Evolutionary conservation across 1,140 invertebrate species (phyloP), one percentile per base, ranked within the genome.

Genomic region (Scaptomyza graminum): DNA sequence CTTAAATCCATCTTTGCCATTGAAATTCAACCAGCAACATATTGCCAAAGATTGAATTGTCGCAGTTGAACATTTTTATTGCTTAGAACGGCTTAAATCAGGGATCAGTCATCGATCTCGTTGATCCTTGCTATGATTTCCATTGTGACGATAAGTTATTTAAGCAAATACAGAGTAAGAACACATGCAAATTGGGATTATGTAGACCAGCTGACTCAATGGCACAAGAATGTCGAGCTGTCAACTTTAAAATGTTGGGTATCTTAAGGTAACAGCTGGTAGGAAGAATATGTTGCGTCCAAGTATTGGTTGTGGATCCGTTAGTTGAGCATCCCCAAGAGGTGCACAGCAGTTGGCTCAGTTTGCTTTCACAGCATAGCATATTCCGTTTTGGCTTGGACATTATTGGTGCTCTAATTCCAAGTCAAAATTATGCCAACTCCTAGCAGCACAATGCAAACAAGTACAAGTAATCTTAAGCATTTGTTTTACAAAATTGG

Each of bases 171-270:
- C n/a, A n/a, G n/a, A n/a, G n/a, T n/a, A n/a, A n/a, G n/a, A n/a
- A n/a, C n/a, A n/a, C n/a, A n/a, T 2, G 94, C 89, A 74, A 93
- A 94, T 6, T 95, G 11, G 94, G 94, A 91, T 95, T 94, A 79
- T 93, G 92, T 43, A 89, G 77, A 0, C 94, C 95, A 0, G 94
- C 94, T 0, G 95, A 95, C 92, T 95, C 95, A 3, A 95, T 93
- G 2, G 95, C 94, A 74, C 95, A 95, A 0, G 94, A 94, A 76
- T 95, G 94, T 13, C 95, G 91, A 0, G 93, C 59, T 15, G 90
- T 93, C 22, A 95, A 69, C 8, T 88, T 51, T 13, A 64, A 9
- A 8, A 74, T 31, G 25, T 41, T 67, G 31, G 31, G 7, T 7
- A 0, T 31, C 28, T 31, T 1, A 31, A 6, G 28, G 28, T 31